Percentiles rank a stretch among this genome's conserved stretches.
phyloP scores from a whole-genome alignment of 2,113 vertebrate genomes.

The Zapornia atra region DNA sequence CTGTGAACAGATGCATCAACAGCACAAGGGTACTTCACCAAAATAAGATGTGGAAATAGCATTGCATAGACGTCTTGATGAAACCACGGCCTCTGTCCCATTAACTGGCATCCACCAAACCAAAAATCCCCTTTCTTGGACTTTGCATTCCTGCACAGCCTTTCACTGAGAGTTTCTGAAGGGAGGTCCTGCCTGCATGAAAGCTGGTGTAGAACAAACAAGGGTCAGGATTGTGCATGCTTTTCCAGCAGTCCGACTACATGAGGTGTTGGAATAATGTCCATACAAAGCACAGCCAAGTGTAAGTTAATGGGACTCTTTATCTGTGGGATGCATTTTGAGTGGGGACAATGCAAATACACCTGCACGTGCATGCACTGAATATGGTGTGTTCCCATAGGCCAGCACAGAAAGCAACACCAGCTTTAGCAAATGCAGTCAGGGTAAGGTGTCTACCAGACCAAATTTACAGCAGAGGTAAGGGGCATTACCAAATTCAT shows the following conservation, averaged over 20 bases:
- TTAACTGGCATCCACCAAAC: background rate
- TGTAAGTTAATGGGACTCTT: background rate
- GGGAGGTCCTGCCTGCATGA: accelerated
- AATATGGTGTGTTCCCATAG: background rate
- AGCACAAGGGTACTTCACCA: background rate
- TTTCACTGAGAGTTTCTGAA: background rate
- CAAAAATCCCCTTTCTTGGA: accelerated
- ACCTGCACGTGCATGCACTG: background rate
- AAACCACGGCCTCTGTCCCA: background rate
- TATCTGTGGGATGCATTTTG: background rate
- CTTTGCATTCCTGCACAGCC: background rate
- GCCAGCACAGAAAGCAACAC: background rate
- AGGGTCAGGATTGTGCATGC: background rate
- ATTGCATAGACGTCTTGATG: background rate
- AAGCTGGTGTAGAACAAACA: background rate
- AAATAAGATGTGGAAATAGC: background rate
- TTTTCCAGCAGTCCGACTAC: background rate
- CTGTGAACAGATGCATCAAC: background rate
- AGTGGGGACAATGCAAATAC: background rate
- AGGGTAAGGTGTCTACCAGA: background rate
- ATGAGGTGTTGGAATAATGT: background rate
- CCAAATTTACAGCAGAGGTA: background rate
- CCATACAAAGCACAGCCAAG: background rate
- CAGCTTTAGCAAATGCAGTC: background rate
- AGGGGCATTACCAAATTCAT: conserved; percentile 4